Conservation (phyloP, 2,113 vertebrate genomes). For the crab-eating macaque (Macaca fascicularis) region T2T-MFA8v1.1 NC_088389.1:3058001-3058500, state of each 20-base stretch:
- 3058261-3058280: not conserved
- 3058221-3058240: not conserved
- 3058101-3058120: too few relatives aligned
- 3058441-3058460: fast-evolving
- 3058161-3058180: too few relatives aligned
- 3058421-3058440: not conserved
- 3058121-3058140: not conserved
- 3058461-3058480: not conserved
- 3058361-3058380: not conserved
- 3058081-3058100: fast-evolving
- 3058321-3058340: fast-evolving
- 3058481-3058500: not conserved
- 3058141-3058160: fast-evolving
- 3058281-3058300: not conserved
- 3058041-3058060: not conserved
- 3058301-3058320: not conserved
- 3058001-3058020: not conserved
- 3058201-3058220: not conserved
- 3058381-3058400: not conserved
- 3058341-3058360: not conserved
- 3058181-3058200: not conserved
- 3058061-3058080: fast-evolving
- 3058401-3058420: not conserved
- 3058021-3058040: not conserved
- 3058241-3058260: not conserved